Base-by-base conservation (phyloP, 2,113 vertebrate species). In the Callipepla californica region DNA sequence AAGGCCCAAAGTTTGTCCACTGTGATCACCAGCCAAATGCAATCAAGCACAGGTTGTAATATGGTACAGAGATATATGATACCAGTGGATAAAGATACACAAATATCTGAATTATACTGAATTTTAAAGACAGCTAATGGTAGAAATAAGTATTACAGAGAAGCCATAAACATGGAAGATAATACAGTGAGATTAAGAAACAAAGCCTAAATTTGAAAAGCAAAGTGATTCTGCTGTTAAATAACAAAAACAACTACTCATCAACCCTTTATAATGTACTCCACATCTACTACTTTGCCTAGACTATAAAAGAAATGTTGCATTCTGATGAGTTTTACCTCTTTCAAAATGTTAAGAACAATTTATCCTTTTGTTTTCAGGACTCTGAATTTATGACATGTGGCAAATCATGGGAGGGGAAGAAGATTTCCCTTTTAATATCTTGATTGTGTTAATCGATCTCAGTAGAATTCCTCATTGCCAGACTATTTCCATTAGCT, bases 351-450 rank as follows among this genome's bases (percentile, higher is more conserved):
- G 21, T 16, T 66, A 38, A 76, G 53, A 32, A 45, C 59, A 15
- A 25, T 32, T 82, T 58, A 7, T 74, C 75, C 85, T 75, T 23
- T 65, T 48, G 40, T 66, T 66, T 84, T 48, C 53, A 75, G 30
- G 66, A 73, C 34, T 32, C 80, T 92, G 9, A 30, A 59, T 89
- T 85, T 89, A 65, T 80, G 83, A 90, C 47, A 86, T 28, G 26
- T 72, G 66, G 59, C 36, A 95, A 85, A 67, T 50, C 59, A 88
- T 47, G 44, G 34, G 53, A 57, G 42, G 63, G 15, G 9, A 25
- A 78, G 32, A 79, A 89, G 69, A 83, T 75, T 88, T 92, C 7
- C 47, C 62, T 93, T 93, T 86, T 18, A 92, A 72, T 90, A 94
- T 53, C 80, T 65, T 68, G 66, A 81, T 92, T 44, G 50, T 36